phyloP scores from a whole-genome alignment of 1,140 invertebrate genomes.

The Scaptodrosophila lebanonensis region DNA sequence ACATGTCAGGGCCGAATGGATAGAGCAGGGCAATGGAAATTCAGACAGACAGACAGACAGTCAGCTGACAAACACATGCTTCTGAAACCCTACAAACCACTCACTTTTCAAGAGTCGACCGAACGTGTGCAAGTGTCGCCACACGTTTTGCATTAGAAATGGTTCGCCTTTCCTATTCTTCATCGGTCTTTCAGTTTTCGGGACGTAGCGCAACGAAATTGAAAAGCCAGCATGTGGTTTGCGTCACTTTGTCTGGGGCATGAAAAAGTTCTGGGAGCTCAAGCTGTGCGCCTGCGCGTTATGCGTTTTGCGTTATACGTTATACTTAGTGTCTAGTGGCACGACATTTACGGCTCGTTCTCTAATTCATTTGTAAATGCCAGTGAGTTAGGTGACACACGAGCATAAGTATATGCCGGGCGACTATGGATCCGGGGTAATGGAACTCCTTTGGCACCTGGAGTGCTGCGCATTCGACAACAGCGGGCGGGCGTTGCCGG shows the following conservation, averaged over 20 bases:
- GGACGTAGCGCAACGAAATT: slow-evolving; percentile 25
- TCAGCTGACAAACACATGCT: slow-evolving; percentile 60
- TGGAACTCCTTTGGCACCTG: slow-evolving; percentile 23
- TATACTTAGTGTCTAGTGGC: no score
- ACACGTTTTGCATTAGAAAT: slow-evolving; percentile 72
- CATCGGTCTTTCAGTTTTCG: slow-evolving; percentile 13
- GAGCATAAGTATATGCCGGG: slow-evolving; percentile 19
- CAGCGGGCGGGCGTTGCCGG: slow-evolving; percentile 57
- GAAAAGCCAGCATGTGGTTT: slow-evolving; percentile 64
- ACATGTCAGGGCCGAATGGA: no score
- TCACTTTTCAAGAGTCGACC: not conserved
- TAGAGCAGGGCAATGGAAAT: no score
- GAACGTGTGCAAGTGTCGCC: slow-evolving; percentile 4
- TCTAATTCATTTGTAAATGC: slow-evolving; percentile 49
- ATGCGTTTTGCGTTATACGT: no score
- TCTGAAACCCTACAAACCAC: slow-evolving; percentile 15
- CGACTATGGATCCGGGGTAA: not conserved
- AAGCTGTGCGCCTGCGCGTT: slow-evolving; percentile 68
- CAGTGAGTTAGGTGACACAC: slow-evolving; percentile 57
- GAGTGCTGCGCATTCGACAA: slow-evolving; percentile 7
- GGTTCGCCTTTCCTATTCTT: slow-evolving; percentile 2
- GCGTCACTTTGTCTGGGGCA: slow-evolving; percentile 53
- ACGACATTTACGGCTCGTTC: slow-evolving; percentile 9
- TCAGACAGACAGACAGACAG: not conserved
- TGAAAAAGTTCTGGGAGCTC: slow-evolving; percentile 29